These are phyloP conservation scores for Pristis pectinata DNA, from an alignment of 2,797 vertebrate species.

Conservation along the genomic window DNA sequence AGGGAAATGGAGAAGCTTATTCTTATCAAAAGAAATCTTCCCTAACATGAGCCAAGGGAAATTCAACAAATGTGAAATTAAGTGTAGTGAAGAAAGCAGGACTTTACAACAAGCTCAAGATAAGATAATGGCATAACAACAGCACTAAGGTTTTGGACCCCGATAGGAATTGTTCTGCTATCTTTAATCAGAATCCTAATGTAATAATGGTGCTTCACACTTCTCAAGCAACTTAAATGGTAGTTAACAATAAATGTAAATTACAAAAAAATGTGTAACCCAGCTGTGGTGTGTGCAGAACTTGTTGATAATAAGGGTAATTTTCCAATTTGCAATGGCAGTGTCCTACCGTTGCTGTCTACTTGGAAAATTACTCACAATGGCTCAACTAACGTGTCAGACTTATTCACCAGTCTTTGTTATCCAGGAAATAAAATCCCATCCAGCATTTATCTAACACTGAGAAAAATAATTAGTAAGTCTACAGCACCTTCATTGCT, in stretches of 20 bases:
- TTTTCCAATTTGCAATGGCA: constrained; percentile 22
- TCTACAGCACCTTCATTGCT: neutral
- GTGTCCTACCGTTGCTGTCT: neutral
- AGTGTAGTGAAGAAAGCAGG: neutral
- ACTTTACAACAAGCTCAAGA: neutral
- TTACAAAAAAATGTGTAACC: neutral
- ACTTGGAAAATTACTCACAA: neutral
- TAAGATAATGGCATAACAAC: neutral
- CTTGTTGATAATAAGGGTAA: neutral
- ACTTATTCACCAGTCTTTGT: neutral
- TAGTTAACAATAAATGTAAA: neutral
- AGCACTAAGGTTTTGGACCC: neutral
- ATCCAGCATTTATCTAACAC: neutral
- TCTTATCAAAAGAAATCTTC: neutral
- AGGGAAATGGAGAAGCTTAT: neutral
- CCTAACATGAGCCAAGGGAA: neutral
- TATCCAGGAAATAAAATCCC: neutral
- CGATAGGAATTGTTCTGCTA: neutral
- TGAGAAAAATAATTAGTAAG: neutral
- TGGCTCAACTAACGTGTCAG: neutral
- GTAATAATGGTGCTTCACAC: neutral
- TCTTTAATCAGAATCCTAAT: neutral
- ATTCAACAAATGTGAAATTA: neutral
- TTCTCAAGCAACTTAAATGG: neutral
- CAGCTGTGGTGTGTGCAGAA: neutral